Percentiles rank a stretch among this genome's conserved stretches.
Conservation (phyloP, 2,113 vertebrate species). For the Rhinoderma darwinii region DNA sequence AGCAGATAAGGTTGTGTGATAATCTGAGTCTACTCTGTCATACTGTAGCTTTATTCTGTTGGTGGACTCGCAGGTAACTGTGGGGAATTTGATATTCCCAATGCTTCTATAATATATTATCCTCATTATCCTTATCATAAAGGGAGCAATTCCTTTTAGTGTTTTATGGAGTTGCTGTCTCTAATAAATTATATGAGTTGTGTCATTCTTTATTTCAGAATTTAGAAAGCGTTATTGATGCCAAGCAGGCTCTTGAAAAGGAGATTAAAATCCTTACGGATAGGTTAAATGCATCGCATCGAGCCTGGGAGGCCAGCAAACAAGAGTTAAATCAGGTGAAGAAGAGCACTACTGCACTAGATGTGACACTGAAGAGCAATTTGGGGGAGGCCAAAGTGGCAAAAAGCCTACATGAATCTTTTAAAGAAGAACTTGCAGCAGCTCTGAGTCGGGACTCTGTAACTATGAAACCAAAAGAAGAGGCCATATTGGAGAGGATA, state of each 20-base stretch:
- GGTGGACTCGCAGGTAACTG: too few relatives aligned
- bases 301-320: constrained; percentile 72
- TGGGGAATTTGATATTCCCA: too few relatives aligned
- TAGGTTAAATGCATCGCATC: constrained; percentile 74
- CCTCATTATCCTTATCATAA: too few relatives aligned
- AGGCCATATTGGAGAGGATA: constrained; percentile 74
- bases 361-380: constrained; percentile 70
- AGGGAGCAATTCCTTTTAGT: too few relatives aligned
- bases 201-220: constrained; percentile 71
- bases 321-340: constrained; percentile 73
- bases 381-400: constrained; percentile 68
- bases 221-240: constrained; percentile 69
- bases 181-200: background rate
- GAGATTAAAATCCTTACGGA: constrained; percentile 75
- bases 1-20: too few relatives aligned
- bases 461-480: constrained; percentile 65
- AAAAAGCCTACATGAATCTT: constrained; percentile 66
- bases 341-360: constrained; percentile 73
- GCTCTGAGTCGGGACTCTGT: constrained; percentile 66
- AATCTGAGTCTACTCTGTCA: too few relatives aligned
- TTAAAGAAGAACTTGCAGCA: constrained; percentile 74
- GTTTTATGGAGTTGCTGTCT: too few relatives aligned
- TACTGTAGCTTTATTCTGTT: too few relatives aligned
- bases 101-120: too few relatives aligned
- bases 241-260: constrained; percentile 73